phyloP scores from a whole-genome alignment of 1,140 invertebrate genomes.

The Hormaphis cornu region DNA sequence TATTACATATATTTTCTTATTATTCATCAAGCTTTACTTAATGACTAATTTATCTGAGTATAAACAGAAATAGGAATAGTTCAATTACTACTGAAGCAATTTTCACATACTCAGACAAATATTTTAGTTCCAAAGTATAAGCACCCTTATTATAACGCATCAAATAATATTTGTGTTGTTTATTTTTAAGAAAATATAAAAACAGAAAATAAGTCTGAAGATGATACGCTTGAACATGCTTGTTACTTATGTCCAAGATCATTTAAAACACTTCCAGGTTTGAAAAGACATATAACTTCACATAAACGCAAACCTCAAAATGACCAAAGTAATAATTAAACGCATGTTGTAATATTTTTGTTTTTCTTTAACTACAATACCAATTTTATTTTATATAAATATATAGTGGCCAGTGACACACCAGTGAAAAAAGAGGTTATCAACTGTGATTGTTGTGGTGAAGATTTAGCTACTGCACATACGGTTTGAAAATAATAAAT shows the following conservation, averaged over 20 bases:
- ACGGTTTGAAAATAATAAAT: slow-evolving; percentile 40
- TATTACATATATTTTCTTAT: no score
- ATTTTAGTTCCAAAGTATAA: background rate
- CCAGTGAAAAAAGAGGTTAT: slow-evolving; percentile 36
- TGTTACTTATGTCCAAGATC: slow-evolving; percentile 9
- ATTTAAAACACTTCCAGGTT: slow-evolving; percentile 10
- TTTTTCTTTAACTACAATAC: background rate
- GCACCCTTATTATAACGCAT: background rate
- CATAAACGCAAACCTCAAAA: slow-evolving; percentile 14
- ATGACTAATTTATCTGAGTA: no score
- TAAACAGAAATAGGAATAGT: no score
- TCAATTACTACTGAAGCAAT: no score
- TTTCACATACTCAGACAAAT: no score
- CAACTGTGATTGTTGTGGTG: slow-evolving; percentile 47
- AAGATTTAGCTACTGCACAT: slow-evolving; percentile 47
- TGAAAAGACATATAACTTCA: slow-evolving; percentile 21
- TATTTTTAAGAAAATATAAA: background rate
- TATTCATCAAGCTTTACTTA: no score
- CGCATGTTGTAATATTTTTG: background rate
- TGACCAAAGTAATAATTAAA: background rate
- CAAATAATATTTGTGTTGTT: background rate
- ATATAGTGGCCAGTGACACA: background rate
- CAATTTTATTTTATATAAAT: background rate
- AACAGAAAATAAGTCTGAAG: background rate
- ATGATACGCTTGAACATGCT: background rate